Percentiles rank a stretch among this genome's conserved stretches.
These are phyloP conservation scores for Talpa occidentalis DNA, from an alignment of 2,113 vertebrate species.

Conservation along the genomic window DNA sequence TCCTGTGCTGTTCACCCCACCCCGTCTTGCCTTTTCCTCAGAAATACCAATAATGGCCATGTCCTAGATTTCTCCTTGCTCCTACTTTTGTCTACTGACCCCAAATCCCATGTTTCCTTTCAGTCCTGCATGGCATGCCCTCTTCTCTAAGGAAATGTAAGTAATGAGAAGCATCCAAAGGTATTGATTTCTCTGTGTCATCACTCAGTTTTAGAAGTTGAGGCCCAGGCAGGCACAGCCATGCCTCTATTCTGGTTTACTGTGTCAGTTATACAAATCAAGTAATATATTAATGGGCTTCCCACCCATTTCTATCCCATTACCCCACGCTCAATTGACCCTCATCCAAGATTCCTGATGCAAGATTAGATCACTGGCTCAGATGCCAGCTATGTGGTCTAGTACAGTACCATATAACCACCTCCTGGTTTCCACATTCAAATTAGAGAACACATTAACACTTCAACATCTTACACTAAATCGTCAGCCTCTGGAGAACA, in stretches of 20 bases:
- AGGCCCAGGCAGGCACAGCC: not conserved
- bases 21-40: not conserved
- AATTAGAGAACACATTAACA: slow-evolving; percentile 35
- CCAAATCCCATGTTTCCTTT: not conserved
- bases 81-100: not conserved
- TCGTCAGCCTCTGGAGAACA: not conserved
- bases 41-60: not conserved
- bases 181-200: not conserved
- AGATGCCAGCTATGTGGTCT: not conserved
- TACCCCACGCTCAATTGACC: not conserved
- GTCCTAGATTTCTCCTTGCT: not conserved
- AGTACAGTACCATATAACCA: not conserved
- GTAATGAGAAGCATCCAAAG: not conserved
- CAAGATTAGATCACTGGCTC: not conserved
- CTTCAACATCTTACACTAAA: not conserved
- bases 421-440: not conserved
- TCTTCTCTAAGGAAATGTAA: not conserved
- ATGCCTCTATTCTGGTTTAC: not conserved
- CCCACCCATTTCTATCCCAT: not conserved
- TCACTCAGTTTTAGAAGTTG: not conserved
- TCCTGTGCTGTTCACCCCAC: not conserved
- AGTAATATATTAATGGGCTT: not conserved
- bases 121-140: accelerated
- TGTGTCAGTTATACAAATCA: not conserved
- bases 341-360: not conserved